phyloP scores from a whole-genome alignment of 2,888 invertebrate species.

The Neoitamus cyanurus region DNA sequence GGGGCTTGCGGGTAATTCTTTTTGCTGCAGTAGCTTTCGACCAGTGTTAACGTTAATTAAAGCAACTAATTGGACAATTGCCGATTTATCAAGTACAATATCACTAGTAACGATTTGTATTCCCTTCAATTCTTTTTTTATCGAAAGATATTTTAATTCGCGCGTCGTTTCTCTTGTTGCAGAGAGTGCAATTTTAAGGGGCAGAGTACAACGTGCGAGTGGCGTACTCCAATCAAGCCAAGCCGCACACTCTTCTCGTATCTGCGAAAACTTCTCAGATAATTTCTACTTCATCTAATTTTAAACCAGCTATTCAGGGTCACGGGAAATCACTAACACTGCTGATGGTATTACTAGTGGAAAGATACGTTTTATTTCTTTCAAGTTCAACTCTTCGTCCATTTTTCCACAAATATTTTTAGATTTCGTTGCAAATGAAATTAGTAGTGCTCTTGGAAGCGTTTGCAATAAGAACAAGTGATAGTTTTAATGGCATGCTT shows the following conservation, averaged over 20 bases:
- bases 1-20: not conserved
- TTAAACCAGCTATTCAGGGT: constrained; percentile 11
- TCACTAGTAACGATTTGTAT: not conserved
- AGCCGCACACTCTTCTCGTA: not conserved
- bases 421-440: not conserved
- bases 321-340: constrained; percentile 2
- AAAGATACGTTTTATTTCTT: not conserved
- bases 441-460: not conserved
- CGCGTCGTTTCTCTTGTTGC: not conserved
- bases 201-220: not conserved
- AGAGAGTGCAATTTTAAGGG: not conserved
- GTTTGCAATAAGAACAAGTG: not conserved
- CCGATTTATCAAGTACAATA: not conserved
- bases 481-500: not conserved
- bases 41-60: not conserved
- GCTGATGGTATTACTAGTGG: not conserved
- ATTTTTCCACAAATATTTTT: not conserved
- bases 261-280: not conserved
- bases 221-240: not conserved
- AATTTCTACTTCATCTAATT: constrained; percentile 17
- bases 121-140: not conserved
- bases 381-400: not conserved
- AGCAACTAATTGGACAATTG: not conserved
- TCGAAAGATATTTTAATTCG: not conserved
- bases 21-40: not conserved